Percentiles rank a stretch among this genome's conserved stretches.
Conservation (phyloP, 2,888 invertebrate species). For the Apeira syringaria region DNA sequence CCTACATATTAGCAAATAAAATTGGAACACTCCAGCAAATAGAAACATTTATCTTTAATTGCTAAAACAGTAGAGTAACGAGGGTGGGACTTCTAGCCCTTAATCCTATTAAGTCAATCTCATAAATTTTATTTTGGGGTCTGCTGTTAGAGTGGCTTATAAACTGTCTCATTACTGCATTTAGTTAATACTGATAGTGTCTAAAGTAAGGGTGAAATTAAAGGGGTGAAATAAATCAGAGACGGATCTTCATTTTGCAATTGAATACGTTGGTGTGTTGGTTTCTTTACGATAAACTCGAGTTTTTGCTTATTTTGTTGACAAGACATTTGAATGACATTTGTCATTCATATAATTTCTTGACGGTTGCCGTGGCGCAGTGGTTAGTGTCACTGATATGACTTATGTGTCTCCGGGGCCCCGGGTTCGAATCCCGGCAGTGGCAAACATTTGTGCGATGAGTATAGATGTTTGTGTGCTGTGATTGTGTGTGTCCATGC, state of each 20-base stretch:
- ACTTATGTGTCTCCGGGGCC: too few species aligned
- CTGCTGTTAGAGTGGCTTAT: slow-evolving; percentile 43
- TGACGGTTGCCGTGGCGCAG: too few species aligned
- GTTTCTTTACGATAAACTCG: too few species aligned
- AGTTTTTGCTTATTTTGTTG: too few species aligned
- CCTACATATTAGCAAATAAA: slow-evolving; percentile 6
- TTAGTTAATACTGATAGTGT: slow-evolving; percentile 51
- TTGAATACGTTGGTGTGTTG: slow-evolving; percentile 25
- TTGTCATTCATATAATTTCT: too few species aligned
- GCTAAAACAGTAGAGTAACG: slow-evolving; percentile 16
- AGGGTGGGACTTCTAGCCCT: slow-evolving; percentile 21
- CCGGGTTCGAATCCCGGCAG: too few species aligned
- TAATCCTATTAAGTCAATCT: slow-evolving; percentile 37
- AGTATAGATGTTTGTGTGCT: too few species aligned
- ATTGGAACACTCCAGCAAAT: slow-evolving; percentile 4
- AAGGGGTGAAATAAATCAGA: slow-evolving; percentile 14
- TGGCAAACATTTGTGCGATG: too few species aligned
- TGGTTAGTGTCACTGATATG: too few species aligned
- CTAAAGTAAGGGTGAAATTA: slow-evolving; percentile 24
- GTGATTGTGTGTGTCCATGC: too few species aligned
- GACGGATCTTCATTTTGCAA: slow-evolving; percentile 25
- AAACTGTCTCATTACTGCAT: slow-evolving; percentile 54
- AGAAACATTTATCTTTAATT: slow-evolving; percentile 20
- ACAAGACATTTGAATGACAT: too few species aligned
- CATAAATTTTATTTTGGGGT: slow-evolving; percentile 54